phyloP scores from a whole-genome alignment of 2,888 invertebrate genomes.

The Falcaria lacertinaria region DNA sequence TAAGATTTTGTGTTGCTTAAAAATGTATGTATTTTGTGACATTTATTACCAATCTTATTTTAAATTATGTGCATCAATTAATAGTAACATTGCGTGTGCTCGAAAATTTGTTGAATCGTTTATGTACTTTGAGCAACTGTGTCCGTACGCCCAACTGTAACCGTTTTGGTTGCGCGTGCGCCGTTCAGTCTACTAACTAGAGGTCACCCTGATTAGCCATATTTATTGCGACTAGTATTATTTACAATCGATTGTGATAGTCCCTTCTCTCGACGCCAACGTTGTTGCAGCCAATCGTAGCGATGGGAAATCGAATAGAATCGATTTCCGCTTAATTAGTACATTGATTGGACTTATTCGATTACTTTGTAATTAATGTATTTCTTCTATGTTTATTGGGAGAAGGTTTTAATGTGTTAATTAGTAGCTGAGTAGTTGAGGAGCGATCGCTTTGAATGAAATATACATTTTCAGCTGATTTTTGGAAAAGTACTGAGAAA shows the following conservation, averaged over 20 bases:
- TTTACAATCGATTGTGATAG: conserved; percentile 19
- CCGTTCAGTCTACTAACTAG: conserved; percentile 17
- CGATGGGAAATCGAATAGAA: conserved; percentile 5
- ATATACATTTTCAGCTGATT: too few species aligned
- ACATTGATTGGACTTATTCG: conserved; percentile 7
- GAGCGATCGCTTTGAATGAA: too few species aligned
- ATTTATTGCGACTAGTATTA: conserved; percentile 17
- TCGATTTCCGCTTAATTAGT: conserved; percentile 7
- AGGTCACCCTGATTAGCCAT: conserved; percentile 18
- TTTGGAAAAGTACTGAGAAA: too few species aligned
- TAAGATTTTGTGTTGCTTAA: too few species aligned
- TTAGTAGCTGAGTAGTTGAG: too few species aligned
- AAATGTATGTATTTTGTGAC: too few species aligned
- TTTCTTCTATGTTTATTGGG: neutral
- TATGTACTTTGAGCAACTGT: neutral
- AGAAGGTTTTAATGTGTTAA: neutral
- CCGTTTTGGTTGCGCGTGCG: conserved; percentile 7
- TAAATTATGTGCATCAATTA: too few species aligned
- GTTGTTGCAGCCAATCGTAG: conserved; percentile 1
- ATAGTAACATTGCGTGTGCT: too few species aligned
- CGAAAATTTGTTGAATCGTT: too few species aligned
- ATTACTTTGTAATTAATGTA: conserved; percentile 6
- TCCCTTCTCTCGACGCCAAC: conserved; percentile 11
- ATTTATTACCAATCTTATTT: too few species aligned
- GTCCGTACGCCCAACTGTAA: neutral